Evolutionary conservation across 2,888 invertebrate genomes (phyloP).

Genomic region (Alcis repandata): DNA sequence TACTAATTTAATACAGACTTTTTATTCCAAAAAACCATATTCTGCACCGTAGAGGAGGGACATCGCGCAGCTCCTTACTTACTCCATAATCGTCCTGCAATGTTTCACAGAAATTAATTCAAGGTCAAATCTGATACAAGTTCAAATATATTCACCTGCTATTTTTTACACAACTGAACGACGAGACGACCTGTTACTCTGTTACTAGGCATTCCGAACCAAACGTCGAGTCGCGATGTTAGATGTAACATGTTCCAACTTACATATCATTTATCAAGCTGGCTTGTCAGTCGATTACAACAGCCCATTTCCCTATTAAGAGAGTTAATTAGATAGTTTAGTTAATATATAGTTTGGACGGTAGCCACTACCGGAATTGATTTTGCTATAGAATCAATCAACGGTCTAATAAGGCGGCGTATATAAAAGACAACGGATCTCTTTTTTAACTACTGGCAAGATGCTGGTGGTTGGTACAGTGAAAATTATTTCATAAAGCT

Average conservation of each 20-base stretch:
- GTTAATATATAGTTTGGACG: conserved; percentile 43
- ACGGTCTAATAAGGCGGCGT: conserved; percentile 15
- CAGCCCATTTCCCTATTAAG: conserved; percentile 44
- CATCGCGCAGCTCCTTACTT: too few relatives aligned
- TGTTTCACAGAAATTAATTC: background rate
- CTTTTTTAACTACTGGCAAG: background rate
- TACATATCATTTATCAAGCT: conserved; percentile 31
- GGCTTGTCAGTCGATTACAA: conserved; percentile 43
- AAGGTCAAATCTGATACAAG: background rate
- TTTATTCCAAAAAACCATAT: too few relatives aligned
- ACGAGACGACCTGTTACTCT: background rate
- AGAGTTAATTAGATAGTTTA: conserved; percentile 55
- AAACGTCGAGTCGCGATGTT: conserved; percentile 7
- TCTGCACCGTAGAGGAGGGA: too few relatives aligned
- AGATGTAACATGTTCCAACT: too few relatives aligned
- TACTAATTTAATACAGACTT: too few relatives aligned
- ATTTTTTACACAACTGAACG: background rate
- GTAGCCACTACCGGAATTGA: conserved; percentile 77
- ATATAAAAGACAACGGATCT: background rate
- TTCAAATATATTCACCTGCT: background rate
- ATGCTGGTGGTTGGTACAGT: background rate
- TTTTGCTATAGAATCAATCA: conserved; percentile 73
- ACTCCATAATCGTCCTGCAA: background rate
- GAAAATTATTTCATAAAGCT: background rate
- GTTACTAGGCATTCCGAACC: background rate